Base-by-base conservation (phyloP, 2,888 invertebrate genomes). In the Cristatella mucedo region DNA sequence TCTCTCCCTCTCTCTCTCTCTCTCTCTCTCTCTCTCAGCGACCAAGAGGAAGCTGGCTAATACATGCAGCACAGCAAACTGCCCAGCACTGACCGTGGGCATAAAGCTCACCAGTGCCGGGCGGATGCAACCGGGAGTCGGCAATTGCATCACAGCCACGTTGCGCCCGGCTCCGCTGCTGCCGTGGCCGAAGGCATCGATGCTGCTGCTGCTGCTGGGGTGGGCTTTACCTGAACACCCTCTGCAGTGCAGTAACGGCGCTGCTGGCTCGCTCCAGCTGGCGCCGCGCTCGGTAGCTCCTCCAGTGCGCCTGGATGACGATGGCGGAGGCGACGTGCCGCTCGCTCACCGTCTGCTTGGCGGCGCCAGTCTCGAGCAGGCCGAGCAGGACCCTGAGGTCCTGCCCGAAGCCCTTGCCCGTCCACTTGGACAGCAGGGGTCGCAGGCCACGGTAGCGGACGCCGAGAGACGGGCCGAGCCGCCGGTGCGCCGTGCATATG, bases 241-340 rank as follows among this genome's bases (percentile, higher is more conserved):
- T 52, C 41, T 64, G 63, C 34, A 64, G 54, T 41, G 54, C 57
- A 9, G 55, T 49, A 24, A 64, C 55, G 4, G 56, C 54, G 37
- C 45, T 49, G 42, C 59, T 51, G 4, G 59, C 59, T 39, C 51
- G 52, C 16, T 49, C 43, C 7, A 65, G 48, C 40, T 50, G 54
- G 33, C 50, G 51, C 22, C 63, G 48, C 4, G 59, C 52, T 1
- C 47, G 43, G 26, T 46, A 56, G 18, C 63, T 61, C 43, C 52
- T 56, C 59, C 62, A 65, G 33, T 52, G 45, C 2, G 61, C 55
- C 44, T 65, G 65, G 21, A 65, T 60, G 19, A 52, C 43, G 7
- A 49, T 44, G n/a, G 61, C 63, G 30, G 56, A 58, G 41, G 53
- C 42, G 24, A 47, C 46, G 21, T 51, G 50, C 49, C 50, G 54